phyloP scores from a whole-genome alignment of 2,113 vertebrate species.

The Pandion haliaetus region DNA sequence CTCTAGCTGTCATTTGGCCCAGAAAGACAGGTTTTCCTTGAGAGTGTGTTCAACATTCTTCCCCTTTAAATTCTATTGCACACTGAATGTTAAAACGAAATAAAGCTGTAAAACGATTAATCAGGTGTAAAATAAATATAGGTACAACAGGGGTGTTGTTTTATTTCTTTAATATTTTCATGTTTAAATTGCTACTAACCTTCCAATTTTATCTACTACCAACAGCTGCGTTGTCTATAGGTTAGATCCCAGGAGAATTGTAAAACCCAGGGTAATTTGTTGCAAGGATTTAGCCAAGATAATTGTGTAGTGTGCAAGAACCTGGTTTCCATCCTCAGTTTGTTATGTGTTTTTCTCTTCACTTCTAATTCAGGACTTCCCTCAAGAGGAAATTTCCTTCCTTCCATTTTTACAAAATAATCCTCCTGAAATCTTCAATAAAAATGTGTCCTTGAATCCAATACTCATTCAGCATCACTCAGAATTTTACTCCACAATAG shows the following conservation, averaged over 20 bases:
- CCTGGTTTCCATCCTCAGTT: background rate
- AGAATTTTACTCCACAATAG: background rate
- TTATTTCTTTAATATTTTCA: background rate
- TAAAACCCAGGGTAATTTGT: background rate
- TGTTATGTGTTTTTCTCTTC: background rate
- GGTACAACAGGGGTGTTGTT: background rate
- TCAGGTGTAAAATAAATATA: background rate
- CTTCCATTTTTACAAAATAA: background rate
- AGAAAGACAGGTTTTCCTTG: background rate
- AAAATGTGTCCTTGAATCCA: background rate
- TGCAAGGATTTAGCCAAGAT: background rate
- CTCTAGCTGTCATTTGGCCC: background rate
- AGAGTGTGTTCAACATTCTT: background rate
- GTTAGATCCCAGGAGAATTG: background rate
- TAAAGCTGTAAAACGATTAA: background rate
- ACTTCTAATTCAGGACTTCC: background rate
- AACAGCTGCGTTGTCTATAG: background rate
- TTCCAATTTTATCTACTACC: background rate
- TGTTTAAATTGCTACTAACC: background rate
- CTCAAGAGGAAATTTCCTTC: background rate
- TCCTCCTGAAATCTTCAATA: background rate
- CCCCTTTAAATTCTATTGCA: background rate
- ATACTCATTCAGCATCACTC: background rate
- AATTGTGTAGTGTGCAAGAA: background rate
- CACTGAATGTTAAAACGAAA: background rate